A percentile compares a stretch with the other conserved stretches of the same genome.
Evolutionary conservation across 2,797 vertebrate species (phyloP).

Genomic region (Uromys caudimaculatus): DNA sequence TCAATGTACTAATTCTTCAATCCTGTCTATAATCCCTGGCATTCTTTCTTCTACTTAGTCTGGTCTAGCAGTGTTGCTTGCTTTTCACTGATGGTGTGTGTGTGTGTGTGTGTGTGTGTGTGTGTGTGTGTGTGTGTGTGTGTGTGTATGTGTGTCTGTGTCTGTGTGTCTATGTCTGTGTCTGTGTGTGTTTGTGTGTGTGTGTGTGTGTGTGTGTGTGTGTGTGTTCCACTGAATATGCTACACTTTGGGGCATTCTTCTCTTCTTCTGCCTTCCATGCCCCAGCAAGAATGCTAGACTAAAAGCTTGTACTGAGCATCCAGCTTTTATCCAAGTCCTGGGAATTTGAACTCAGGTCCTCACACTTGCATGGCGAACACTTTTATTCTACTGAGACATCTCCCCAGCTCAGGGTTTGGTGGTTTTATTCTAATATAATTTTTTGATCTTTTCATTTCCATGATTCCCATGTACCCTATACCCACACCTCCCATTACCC

Average conservation of each 20-base stretch:
- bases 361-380: background rate
- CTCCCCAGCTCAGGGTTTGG: background rate
- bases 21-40: background rate
- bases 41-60: background rate
- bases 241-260: background rate
- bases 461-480: background rate
- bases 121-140: background rate
- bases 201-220: background rate
- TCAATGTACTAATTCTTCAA: background rate
- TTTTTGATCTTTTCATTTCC: background rate
- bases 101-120: too few relatives aligned
- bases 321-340: background rate
- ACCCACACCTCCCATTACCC: too few relatives aligned
- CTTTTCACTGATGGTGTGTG: background rate
- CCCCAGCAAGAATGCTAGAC: background rate
- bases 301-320: background rate
- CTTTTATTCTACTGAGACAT: background rate
- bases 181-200: background rate
- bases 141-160: background rate
- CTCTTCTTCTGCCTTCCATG: background rate
- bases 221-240: background rate
- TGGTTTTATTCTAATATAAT: background rate
- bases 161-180: background rate
- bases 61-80: background rate
- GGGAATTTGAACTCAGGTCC: background rate